Evolutionary conservation across 2,113 vertebrate genomes (phyloP).

Genomic region (Dipodomys spectabilis): DNA sequence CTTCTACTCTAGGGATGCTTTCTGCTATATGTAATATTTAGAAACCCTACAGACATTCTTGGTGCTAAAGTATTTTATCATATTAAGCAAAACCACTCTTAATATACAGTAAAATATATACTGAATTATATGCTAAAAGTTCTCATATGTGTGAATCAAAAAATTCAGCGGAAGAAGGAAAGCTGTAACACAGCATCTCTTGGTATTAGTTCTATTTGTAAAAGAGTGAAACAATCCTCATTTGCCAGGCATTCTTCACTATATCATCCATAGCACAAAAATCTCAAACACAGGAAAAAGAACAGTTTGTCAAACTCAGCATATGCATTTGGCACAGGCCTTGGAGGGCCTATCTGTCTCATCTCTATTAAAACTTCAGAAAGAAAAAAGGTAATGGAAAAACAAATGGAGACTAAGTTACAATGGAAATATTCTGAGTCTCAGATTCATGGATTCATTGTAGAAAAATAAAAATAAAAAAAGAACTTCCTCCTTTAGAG

Average conservation of each 20-base stretch:
- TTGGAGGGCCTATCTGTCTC: neutral
- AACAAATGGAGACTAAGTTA: conserved; percentile 15
- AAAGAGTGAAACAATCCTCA: neutral
- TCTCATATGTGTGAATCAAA: neutral
- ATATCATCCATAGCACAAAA: neutral
- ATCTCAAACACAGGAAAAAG: neutral
- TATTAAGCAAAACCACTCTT: neutral
- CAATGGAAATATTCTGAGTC: conserved; percentile 36
- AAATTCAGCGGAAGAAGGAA: neutral
- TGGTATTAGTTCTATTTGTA: neutral
- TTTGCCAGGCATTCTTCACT: neutral
- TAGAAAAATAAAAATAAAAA: conserved; percentile 43
- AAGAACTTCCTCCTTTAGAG: neutral
- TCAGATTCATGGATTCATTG: conserved; percentile 6
- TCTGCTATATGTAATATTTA: neutral
- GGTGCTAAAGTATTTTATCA: neutral
- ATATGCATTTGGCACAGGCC: neutral
- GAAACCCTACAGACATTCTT: neutral
- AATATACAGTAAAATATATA: neutral
- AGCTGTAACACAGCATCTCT: neutral
- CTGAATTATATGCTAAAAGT: neutral
- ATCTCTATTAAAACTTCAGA: conserved; percentile 32
- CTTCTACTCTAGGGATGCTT: neutral
- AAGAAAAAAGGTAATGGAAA: conserved; percentile 12
- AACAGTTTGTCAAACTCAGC: neutral